Conservation (phyloP, 2,113 vertebrate species). For the Anolis carolinensis region DNA sequence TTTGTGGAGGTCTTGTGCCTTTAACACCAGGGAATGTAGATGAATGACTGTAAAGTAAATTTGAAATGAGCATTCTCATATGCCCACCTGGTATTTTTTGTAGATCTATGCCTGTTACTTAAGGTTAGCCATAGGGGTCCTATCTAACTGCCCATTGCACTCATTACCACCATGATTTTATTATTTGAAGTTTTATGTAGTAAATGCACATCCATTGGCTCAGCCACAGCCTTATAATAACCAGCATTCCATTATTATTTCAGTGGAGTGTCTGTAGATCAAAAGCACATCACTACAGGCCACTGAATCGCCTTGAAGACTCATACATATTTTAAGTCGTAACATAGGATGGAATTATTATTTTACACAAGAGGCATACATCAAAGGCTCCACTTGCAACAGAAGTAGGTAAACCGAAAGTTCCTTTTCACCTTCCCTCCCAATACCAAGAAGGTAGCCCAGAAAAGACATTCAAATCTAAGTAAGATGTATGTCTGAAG, state of each 20-base stretch:
- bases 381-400: neutral
- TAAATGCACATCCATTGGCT: neutral
- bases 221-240: neutral
- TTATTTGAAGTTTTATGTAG: neutral
- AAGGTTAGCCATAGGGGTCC: neutral
- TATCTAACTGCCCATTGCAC: neutral
- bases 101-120: neutral
- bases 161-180: neutral
- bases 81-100: too few relatives aligned
- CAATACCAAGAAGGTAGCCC: neutral
- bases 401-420: slow-evolving; percentile 19
- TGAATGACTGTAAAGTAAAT: neutral
- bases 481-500: neutral
- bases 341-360: slow-evolving; percentile 38
- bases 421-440: slow-evolving; percentile 21
- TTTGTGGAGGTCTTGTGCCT: too few relatives aligned
- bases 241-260: slow-evolving; percentile 10
- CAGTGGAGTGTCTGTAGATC: slow-evolving; percentile 3
- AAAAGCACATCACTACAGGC: slow-evolving; percentile 15
- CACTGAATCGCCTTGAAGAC: slow-evolving; percentile 33
- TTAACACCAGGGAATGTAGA: too few relatives aligned
- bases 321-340: slow-evolving; percentile 35
- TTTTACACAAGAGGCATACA: slow-evolving; percentile 14
- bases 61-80: neutral
- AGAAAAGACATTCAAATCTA: neutral